Base-by-base conservation (phyloP, 1,140 invertebrate genomes). In the Zeugodacus cucurbitae region DNA sequence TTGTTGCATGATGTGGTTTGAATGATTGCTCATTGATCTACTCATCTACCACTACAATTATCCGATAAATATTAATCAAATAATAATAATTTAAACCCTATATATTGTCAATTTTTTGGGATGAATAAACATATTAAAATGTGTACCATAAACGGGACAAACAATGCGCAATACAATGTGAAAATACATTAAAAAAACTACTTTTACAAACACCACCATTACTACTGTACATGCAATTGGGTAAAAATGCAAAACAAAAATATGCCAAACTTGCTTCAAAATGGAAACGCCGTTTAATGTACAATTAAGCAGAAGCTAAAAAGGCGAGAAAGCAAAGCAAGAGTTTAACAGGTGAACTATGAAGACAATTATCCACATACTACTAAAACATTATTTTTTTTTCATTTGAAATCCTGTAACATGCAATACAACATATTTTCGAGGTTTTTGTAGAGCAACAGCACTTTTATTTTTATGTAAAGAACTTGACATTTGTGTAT, bases 321-420 rank as follows among this genome's bases (percentile, higher is more conserved):
- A 97, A 97, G 96, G 96, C 97, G 94, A 96, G 96, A 95, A 96
- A 96, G 44, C 59, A 87, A 95, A 97, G 97, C 95, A 97, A 97
- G 95, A 97, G 96, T 94, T 94, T 97, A 94, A 95, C 96, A 96
- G 97, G 96, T 97, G 96, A 97, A 67, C 62, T 67, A 29, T 67
- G 26, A 67, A 34, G 29, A 29, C 26, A 67, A 67, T 67, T 67
- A 90, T 92, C 62, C 87, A 67, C 26, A 67, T 34, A 67, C 59
- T 62, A 62, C 26, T 67, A 67, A 67, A 67, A 67, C 62, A 67
- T 54, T 54, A 54, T 4, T 54, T 54, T 54, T 54, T 54, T 17
- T 67, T 67, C 62, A 67, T 29, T 14, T 67, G 59, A 62, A n/a
- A n/a, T 29, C 26, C 22, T 62, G n/a, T 64, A 70, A 88, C 26